Base-by-base conservation (phyloP, 2,888 invertebrate genomes). In the Coleophora flavipennella region DNA sequence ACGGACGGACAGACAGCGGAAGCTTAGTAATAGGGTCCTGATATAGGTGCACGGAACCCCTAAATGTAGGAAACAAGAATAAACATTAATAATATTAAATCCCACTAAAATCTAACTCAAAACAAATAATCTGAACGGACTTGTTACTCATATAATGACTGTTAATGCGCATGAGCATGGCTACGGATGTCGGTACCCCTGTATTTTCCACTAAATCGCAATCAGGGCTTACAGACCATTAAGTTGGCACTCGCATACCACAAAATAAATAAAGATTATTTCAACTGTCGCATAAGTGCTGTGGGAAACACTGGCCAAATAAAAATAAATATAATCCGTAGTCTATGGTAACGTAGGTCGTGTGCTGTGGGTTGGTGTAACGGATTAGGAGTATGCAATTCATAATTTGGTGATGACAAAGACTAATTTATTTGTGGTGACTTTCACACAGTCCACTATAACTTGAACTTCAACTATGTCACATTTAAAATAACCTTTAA, bases 231-330 rank as follows among this genome's bases (percentile, higher is more conserved):
- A 29, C 29, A 29, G n/a, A 29, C 29, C 29, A 29, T 29, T 29
- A 29, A 29, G 29, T 29, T 10, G n/a, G 29, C 29, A 29, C 4
- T 29, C n/a, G 63, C 55, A 56, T 61, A 68, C 72, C 72, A 61
- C 73, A 72, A 63, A 78, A 81, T 81, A 83, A 83, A 83, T 79
- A 80, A 72, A 72, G 79, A 78, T 81, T 78, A 79, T 64, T 62
- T 56, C 65, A 71, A 71, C 65, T 59, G 53, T 48, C 51, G 48
- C 50, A 55, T 71, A 71, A 79, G 75, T 74, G 72, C 57, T 74
- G 79, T 81, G 81, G 65, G 80, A 83, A 73, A 59, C 20, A 20
- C 20, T 20, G 20, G 20, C 20, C 20, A 6, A 20, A 20, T 20
- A 20, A 20, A 20, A 20, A 20, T 20, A 20, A 20, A 20, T 4